A percentile compares a stretch with the other conserved stretches of the same genome.
Evolutionary conservation across 2,113 vertebrate genomes (phyloP).

Genomic region (Melanocharis versteri): DNA sequence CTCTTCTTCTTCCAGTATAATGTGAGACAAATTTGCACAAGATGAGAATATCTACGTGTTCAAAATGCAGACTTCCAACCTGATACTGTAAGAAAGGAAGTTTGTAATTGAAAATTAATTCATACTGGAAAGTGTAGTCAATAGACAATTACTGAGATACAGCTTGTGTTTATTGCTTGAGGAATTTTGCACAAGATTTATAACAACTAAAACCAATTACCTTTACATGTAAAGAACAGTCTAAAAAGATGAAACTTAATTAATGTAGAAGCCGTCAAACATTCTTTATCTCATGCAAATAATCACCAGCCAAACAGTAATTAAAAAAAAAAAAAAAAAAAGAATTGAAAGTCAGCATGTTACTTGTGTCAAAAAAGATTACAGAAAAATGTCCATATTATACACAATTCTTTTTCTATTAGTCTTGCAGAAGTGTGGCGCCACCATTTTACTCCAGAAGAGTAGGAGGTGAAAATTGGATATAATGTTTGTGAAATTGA

Average conservation of each 20-base stretch:
- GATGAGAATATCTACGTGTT: slow-evolving; percentile 27
- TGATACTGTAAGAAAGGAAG: slow-evolving; percentile 28
- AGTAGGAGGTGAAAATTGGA: not conserved
- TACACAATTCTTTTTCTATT: not conserved
- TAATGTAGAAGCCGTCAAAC: slow-evolving; percentile 43
- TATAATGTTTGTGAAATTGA: not conserved
- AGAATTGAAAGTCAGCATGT: not conserved
- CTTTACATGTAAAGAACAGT: slow-evolving; percentile 48
- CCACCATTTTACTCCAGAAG: not conserved
- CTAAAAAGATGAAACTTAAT: slow-evolving; percentile 59
- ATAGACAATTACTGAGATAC: slow-evolving; percentile 69
- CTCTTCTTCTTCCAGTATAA: not conserved
- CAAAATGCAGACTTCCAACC: slow-evolving; percentile 34
- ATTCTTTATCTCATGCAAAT: slow-evolving; percentile 55
- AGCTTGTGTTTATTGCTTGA: slow-evolving; percentile 61
- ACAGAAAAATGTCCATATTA: not conserved
- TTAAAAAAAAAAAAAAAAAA: slow-evolving; percentile 17
- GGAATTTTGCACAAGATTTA: slow-evolving; percentile 58
- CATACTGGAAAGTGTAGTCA: slow-evolving; percentile 57
- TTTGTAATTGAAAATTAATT: slow-evolving; percentile 71
- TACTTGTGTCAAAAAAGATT: not conserved
- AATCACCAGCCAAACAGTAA: slow-evolving; percentile 33
- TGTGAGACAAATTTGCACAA: slow-evolving; percentile 31
- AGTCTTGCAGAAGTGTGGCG: not conserved
- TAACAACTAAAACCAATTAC: slow-evolving; percentile 61